phyloP scores from a whole-genome alignment of 1,140 invertebrate species.

The Pseudachorutes palmiensis region DNA sequence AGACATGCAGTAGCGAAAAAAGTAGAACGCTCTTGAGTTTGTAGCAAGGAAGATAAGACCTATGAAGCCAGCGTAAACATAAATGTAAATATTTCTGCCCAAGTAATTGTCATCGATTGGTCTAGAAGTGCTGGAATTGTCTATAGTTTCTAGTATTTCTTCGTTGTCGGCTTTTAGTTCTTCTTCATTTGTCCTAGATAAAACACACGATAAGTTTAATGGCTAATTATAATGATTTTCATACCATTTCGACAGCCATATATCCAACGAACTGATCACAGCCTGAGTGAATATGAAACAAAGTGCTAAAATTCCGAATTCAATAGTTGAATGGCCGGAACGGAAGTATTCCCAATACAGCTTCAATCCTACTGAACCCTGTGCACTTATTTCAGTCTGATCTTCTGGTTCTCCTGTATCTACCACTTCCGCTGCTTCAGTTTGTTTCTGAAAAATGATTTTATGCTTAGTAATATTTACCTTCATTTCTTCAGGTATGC shows the following conservation, averaged over 20 bases:
- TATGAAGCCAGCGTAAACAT: slow-evolving; percentile 27
- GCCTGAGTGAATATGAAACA: slow-evolving; percentile 21
- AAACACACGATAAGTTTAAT: background rate
- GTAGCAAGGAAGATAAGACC: slow-evolving; percentile 15
- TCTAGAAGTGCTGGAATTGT: too few species aligned
- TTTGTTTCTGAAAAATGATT: too few species aligned
- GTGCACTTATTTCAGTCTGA: slow-evolving; percentile 29
- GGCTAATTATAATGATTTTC: background rate
- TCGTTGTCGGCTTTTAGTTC: background rate
- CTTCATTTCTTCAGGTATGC: too few species aligned
- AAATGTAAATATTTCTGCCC: slow-evolving; percentile 9
- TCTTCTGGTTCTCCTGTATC: slow-evolving; percentile 17
- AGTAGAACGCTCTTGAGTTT: slow-evolving; percentile 50
- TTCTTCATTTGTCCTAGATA: slow-evolving; percentile 21
- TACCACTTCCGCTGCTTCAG: too few species aligned
- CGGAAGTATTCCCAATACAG: slow-evolving; percentile 31
- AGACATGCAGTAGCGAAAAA: slow-evolving; percentile 70
- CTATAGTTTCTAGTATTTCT: background rate
- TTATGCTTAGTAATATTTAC: too few species aligned
- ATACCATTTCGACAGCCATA: slow-evolving; percentile 30
- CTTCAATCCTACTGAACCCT: slow-evolving; percentile 23
- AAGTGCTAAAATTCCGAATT: slow-evolving; percentile 15
- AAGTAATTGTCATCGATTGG: too few species aligned
- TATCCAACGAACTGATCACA: slow-evolving; percentile 17
- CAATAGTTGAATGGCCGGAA: slow-evolving; percentile 17